Evolutionary conservation across 2,113 vertebrate genomes (phyloP), one percentile per base, ranked within the genome.

Genomic region (Melanerpes aurifrons): DNA sequence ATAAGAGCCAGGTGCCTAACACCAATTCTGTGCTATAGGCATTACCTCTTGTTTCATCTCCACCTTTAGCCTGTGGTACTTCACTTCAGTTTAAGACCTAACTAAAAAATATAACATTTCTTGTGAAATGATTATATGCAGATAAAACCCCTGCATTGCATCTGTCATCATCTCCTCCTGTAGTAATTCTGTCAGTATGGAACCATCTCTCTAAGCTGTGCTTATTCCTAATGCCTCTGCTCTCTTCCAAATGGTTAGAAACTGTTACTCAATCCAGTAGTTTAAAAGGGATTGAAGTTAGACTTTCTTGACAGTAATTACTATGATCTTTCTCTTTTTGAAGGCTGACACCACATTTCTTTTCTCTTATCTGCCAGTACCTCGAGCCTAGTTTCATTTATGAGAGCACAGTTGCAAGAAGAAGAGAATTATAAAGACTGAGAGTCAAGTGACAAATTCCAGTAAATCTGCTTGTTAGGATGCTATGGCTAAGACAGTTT

Each of bases 271-370:
- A 80, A 89, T 85, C 71, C 70, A 89, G 48, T 77, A 80, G 91
- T 91, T 95, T 92, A 53, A 90, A 66, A 80, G 15, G 63, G 47
- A 87, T 53, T 84, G 56, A 89, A 92, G 59, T 9, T 76, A 92
- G 74, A 91, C 71, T 92, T 93, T 80, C 89, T 43, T 95, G 94
- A 93, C 92, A 93, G 91, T 92, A 95, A 94, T 96, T 89, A 87
- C 81, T 63, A 94, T 0, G 8, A 91, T 93, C 95, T 91, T 92
- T 93, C 89, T 94, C 70, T 82, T 92, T 95, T 82, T 90, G 88
- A 89, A 86, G 58, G 73, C 59, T 92, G 96, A 78, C 86, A 84
- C n/a, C 70, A 94, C 70, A 70, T 85, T 87, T 90, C 64, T 87
- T 94, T 87, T 69, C 71, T 73, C 81, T 93, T 96, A 93, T 91